Base-by-base conservation (phyloP, 2,797 vertebrate species). In the Acrossocheilus fasciatus region DNA sequence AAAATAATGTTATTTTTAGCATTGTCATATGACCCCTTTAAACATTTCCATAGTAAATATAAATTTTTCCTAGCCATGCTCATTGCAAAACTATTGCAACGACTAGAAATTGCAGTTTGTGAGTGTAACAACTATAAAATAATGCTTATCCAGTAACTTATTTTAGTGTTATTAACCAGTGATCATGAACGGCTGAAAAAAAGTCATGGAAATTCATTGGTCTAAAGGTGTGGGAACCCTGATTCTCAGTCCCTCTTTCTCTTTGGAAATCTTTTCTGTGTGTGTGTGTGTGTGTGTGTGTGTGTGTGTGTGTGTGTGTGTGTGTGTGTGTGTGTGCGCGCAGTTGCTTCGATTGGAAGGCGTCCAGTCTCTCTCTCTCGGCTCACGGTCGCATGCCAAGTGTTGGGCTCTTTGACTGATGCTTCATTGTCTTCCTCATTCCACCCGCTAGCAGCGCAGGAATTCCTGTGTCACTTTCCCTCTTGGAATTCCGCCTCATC, bases 151-250 rank as follows among this genome's bases (percentile, higher is more conserved):
- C 7, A 57, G 18, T 23, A 20, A 20, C 52, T 8, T 20, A 9
- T 57, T 57, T 57, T 57, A 23, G 18, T 57, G 3, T 20, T 50
- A 10, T 4, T 62, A 26, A 62, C 39, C 69, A n/a, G 36, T 69
- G 5, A 70, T 70, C 36, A 5, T 70, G 18, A 70, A 70, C 6
- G 2, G n/a, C 14, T 73, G n/a, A 1, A 45, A 45, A 54, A 74
- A 10, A 10, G 15, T 18, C 7, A 10, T 50, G 7, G 45, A 30
- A 50, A 18, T 34, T 11, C 2, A 34, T 8, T 76, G 30, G 50
- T 54, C 17, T 23, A 54, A 52, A 54, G 30, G 17, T 77, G 86
- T 90, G 90, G 84, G 77, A 91, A 89, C 88, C 86, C 72, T 79
- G 62, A 77, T 81, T 89, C 66, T 54, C 18, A 26, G 7, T 62